Conservation (phyloP, 2,797 vertebrate genomes). For the Saguinus oedipus region DNA sequence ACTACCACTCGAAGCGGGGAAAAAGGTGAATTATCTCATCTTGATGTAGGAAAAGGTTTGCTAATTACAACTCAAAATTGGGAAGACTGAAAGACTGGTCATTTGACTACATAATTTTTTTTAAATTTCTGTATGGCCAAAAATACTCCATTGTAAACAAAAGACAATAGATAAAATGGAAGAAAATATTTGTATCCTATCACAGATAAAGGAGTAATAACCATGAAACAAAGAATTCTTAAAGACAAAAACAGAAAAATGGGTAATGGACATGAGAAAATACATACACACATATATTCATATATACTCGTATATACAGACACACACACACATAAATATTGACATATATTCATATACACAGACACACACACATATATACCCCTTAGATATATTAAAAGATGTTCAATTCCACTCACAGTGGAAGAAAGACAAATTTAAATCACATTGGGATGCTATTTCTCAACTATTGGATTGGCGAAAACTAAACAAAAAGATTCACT, state of each 20-base stretch:
- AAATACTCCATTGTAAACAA: not conserved
- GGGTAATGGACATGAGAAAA: not conserved
- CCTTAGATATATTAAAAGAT: not conserved
- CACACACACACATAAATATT: rapidly evolving
- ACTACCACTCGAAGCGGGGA: not conserved
- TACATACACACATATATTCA: not conserved
- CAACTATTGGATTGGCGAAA: not conserved
- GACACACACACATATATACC: not conserved
- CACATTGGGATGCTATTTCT: not conserved
- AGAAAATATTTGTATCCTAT: not conserved
- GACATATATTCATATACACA: not conserved
- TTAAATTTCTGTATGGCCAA: not conserved
- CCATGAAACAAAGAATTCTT: not conserved
- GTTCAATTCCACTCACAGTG: not conserved
- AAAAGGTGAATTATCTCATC: not conserved
- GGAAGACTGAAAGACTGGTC: not conserved
- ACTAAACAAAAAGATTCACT: not conserved
- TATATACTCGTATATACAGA: not conserved
- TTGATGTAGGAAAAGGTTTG: not conserved
- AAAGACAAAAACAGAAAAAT: not conserved
- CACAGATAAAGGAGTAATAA: not conserved
- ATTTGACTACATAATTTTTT: not conserved
- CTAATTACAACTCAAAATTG: not conserved
- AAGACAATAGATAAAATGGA: not conserved
- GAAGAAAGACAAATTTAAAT: not conserved